A percentile compares a stretch with the other conserved stretches of the same genome.
phyloP scores from a whole-genome alignment of 2,888 invertebrate genomes.

The Apodemia mormo region DNA sequence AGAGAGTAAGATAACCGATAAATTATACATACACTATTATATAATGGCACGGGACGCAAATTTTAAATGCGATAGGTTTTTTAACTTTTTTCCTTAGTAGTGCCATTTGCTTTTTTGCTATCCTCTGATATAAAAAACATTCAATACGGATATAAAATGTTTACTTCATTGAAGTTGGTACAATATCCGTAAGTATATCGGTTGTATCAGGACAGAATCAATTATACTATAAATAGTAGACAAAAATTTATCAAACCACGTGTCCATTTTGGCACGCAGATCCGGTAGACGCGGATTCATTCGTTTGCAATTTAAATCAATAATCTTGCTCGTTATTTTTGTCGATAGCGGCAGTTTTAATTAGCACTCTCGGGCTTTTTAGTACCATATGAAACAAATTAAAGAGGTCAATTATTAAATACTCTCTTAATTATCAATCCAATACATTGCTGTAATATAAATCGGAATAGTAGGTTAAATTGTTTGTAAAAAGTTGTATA shows the following conservation, averaged over 20 bases:
- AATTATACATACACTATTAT: too few species aligned
- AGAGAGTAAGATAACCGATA: too few species aligned
- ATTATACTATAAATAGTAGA: neutral
- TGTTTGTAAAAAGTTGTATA: too few species aligned
- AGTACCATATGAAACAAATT: neutral
- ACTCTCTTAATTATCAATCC: neutral
- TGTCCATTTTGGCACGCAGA: conserved; percentile 36
- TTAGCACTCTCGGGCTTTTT: conserved; percentile 45
- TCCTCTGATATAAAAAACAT: too few species aligned
- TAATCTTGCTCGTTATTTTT: conserved; percentile 56
- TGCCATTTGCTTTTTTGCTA: neutral
- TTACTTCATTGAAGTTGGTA: neutral
- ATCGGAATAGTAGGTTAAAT: too few species aligned
- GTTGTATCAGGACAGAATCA: neutral
- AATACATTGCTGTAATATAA: too few species aligned
- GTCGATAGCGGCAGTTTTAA: conserved; percentile 53
- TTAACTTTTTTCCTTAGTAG: too few species aligned
- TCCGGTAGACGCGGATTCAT: conserved; percentile 44
- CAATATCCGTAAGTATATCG: neutral
- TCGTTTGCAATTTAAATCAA: conserved; percentile 66
- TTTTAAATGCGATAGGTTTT: too few species aligned
- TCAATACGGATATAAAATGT: too few species aligned
- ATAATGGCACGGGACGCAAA: too few species aligned
- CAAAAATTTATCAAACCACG: neutral
- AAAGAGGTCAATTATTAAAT: neutral